A percentile compares a stretch with the other conserved stretches of the same genome.
Conservation (phyloP, 2,888 invertebrate genomes). For the Nudaria mundana region DNA sequence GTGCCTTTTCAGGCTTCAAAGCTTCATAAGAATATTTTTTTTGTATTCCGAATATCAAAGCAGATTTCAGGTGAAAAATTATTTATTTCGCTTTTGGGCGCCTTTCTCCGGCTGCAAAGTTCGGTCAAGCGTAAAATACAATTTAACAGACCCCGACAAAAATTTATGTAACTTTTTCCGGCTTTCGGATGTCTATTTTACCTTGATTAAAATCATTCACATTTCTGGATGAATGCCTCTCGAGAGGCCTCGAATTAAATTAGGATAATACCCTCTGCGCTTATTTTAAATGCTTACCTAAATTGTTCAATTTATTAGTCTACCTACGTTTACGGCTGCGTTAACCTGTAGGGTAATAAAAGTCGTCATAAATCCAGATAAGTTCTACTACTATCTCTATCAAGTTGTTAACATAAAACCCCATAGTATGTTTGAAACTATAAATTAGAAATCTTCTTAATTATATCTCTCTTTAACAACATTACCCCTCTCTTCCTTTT, state of each 20-base stretch:
- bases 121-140: conserved; percentile 49
- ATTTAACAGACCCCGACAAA: conserved; percentile 45
- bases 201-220: conserved; percentile 42
- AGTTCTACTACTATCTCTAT: no score
- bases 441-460: no score
- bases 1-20: conserved; percentile 7
- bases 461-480: no score
- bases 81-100: conserved; percentile 30
- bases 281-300: conserved; percentile 1
- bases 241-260: conserved; percentile 2
- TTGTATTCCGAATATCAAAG: conserved; percentile 31
- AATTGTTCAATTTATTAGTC: background rate
- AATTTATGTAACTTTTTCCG: conserved; percentile 42
- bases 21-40: conserved; percentile 11
- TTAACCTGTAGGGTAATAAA: no score
- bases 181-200: conserved; percentile 39
- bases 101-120: conserved; percentile 33
- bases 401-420: no score
- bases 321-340: background rate
- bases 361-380: no score
- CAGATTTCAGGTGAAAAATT: conserved; percentile 36
- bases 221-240: conserved; percentile 14
- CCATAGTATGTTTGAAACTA: no score
- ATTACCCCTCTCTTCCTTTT: no score
- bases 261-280: conserved; percentile 8